Base-by-base conservation (phyloP, 2,888 invertebrate species). In the Patella depressa region DNA sequence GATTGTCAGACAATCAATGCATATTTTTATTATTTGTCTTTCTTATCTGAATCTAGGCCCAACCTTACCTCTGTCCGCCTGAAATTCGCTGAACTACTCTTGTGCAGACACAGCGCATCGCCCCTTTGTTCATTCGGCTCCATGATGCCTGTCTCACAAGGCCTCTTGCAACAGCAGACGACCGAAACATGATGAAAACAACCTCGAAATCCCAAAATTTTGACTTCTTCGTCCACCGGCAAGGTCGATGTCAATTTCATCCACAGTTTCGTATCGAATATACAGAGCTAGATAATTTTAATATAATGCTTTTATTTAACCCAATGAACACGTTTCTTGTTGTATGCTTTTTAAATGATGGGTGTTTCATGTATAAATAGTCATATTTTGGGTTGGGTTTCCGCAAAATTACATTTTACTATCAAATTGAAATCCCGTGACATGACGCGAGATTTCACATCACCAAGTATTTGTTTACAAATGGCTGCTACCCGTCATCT, bases 381-480 rank as follows among this genome's bases (percentile, higher is more conserved):
- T 45, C 45, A 45, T 45, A 45, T 9, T 45, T 45, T 45, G 7
- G 9, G 45, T 45, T 45, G 0, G 7, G 9, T 45, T 45, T 45
- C 7, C 45, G 45, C 7, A 45, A 45, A 45, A 45, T 45, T 9
- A 45, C 45, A 45, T 45, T 45, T 45, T 45, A 45, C 45, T 45
- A 45, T 45, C 9, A 45, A 45, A 45, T 45, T 45, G 45, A 45
- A 45, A 45, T 45, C 45, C 45, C 45, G 45, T 45, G 45, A 45
- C 7, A 45, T 45, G 9, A 24, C 65, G 65, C 65, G 65, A 65
- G 65, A 65, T 65, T 24, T 65, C 65, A 65, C 45, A 65, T 78
- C 57, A 80, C 80, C 79, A 82, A 80, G 83, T 73, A 45, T 78
- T 81, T 82, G 81, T 83, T 83, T 84, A 82, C 81, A 83, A 83